A percentile compares a stretch with the other conserved stretches of the same genome.
These are phyloP conservation scores for Aleadryas rufinucha DNA, from an alignment of 2,113 vertebrate genomes.

Conservation along the genomic window DNA sequence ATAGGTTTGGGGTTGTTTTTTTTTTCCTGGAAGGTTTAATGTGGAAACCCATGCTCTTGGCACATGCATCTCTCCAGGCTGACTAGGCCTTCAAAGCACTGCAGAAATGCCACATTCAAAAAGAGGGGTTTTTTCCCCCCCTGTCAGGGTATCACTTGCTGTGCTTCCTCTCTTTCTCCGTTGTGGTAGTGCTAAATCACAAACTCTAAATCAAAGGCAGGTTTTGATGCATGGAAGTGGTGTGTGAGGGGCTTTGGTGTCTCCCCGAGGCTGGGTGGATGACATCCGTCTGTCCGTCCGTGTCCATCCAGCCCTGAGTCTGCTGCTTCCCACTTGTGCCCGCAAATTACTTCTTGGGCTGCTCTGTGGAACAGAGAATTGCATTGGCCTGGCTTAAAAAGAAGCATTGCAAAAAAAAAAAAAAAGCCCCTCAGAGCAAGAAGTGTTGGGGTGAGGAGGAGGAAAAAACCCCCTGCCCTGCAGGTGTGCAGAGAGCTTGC, in stretches of 20 bases:
- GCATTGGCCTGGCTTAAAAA: not conserved
- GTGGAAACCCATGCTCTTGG: not conserved
- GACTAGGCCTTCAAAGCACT: not conserved
- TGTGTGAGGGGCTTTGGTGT: not conserved
- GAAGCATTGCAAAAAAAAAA: not conserved
- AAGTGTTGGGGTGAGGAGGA: not conserved
- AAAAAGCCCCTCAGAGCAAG: not conserved
- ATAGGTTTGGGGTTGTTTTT: not conserved
- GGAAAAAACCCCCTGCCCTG: rapidly evolving
- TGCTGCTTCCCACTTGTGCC: not conserved
- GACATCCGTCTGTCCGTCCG: rapidly evolving
- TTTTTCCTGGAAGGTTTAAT: not conserved
- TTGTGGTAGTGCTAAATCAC: not conserved
- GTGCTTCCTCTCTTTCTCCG: not conserved
- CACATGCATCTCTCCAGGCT: not conserved
- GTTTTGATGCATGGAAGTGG: not conserved
- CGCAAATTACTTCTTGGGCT: not conserved
- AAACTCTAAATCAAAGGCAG: not conserved
- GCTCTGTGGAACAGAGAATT: not conserved
- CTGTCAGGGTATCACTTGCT: not conserved
- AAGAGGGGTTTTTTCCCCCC: not conserved
- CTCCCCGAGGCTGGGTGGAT: rapidly evolving
- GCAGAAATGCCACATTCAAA: not conserved
- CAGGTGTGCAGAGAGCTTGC: not conserved
- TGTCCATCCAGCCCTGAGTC: not conserved